These are phyloP conservation scores for Actenoides lindsayi DNA, from an alignment of 2,113 vertebrate species.

Conservation along the genomic window DNA sequence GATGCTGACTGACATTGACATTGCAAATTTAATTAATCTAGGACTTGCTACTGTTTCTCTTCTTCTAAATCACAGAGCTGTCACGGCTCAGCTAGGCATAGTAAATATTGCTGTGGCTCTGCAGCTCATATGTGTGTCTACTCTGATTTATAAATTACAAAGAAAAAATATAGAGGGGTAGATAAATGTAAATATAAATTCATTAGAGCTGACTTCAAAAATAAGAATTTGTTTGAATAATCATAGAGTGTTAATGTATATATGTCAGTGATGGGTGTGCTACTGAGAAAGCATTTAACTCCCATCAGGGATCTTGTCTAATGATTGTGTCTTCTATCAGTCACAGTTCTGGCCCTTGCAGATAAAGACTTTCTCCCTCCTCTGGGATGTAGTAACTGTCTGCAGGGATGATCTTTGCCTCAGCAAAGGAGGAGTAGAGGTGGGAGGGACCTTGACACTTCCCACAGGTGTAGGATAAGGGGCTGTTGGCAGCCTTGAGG, in stretches of 20 bases:
- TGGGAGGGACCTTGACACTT: neutral
- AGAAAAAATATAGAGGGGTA: neutral
- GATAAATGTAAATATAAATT: conserved; percentile 29
- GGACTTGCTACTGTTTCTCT: conserved; percentile 18
- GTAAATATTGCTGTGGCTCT: conserved; percentile 16
- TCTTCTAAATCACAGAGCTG: conserved; percentile 40
- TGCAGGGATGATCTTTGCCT: neutral
- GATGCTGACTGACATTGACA: neutral
- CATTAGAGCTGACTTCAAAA: neutral
- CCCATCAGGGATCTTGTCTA: neutral
- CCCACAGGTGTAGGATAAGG: neutral
- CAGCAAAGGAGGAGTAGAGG: neutral
- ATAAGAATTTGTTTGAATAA: neutral
- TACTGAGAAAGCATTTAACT: neutral
- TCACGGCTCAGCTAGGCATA: neutral
- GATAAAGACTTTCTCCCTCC: neutral
- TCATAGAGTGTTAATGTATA: neutral
- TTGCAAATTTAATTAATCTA: conserved; percentile 37
- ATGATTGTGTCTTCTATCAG: neutral
- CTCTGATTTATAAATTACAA: conserved; percentile 30
- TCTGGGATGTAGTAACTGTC: neutral
- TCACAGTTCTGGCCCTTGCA: neutral
- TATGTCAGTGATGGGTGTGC: neutral
- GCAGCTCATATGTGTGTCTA: neutral
- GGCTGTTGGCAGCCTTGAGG: neutral